Conservation (phyloP, 2,797 vertebrate species). For the Chromobotia macracanthus region DNA sequence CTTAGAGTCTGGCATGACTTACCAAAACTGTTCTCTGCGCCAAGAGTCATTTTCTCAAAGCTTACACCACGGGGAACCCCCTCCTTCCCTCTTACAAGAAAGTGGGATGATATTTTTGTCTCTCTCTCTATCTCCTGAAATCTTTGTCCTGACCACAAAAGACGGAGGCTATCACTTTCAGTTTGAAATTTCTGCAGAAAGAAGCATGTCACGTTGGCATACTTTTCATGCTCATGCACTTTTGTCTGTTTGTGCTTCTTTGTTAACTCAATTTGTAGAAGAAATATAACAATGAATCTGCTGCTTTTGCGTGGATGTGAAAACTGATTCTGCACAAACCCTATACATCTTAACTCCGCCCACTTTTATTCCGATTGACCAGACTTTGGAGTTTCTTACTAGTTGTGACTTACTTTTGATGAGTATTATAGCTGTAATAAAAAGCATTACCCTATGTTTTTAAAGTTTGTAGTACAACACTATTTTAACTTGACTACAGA, state of each 20-base stretch:
- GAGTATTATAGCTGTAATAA: background rate
- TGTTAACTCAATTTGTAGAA: constrained; percentile 34
- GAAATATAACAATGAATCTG: constrained; percentile 47
- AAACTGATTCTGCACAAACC: background rate
- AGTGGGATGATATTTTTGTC: constrained; percentile 10
- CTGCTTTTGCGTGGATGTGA: background rate
- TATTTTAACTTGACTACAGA: too few relatives aligned
- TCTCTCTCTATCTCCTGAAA: constrained; percentile 16
- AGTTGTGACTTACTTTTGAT: background rate
- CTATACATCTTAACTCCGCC: background rate
- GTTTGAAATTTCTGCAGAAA: background rate
- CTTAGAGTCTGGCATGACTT: constrained; percentile 42
- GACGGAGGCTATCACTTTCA: background rate
- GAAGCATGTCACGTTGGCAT: background rate
- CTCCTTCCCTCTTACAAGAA: constrained; percentile 24
- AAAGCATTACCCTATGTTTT: background rate
- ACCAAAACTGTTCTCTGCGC: constrained; percentile 39
- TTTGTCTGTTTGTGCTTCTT: constrained; percentile 5
- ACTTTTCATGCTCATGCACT: background rate
- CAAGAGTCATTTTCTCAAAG: constrained; percentile 57
- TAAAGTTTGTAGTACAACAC: too few relatives aligned
- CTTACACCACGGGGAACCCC: constrained; percentile 37
- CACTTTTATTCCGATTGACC: background rate
- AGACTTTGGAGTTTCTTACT: too few relatives aligned
- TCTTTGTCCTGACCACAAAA: constrained; percentile 5